phyloP scores from a whole-genome alignment of 2,888 invertebrate species.

The Tipula lateralis region DNA sequence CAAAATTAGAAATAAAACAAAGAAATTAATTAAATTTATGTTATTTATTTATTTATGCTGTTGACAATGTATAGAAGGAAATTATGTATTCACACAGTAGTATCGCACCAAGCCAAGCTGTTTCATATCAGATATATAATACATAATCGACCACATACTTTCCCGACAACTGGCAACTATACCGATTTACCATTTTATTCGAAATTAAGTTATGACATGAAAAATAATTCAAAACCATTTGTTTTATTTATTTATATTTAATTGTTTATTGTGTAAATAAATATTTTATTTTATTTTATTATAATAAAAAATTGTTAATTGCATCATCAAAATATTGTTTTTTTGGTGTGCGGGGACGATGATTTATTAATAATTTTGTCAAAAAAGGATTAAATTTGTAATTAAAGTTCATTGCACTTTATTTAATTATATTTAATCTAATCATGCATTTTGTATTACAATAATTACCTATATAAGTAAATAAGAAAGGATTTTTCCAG shows the following conservation, averaged over 20 bases:
- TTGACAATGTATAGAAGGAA: neutral
- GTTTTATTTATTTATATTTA: neutral
- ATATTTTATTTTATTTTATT: too few species aligned
- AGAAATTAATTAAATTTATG: neutral
- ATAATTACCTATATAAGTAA: too few species aligned
- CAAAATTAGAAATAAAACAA: neutral
- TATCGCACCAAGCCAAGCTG: neutral
- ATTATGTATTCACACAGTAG: conserved; percentile 1
- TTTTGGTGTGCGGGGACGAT: neutral
- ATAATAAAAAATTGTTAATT: neutral
- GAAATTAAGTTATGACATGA: neutral
- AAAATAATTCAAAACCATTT: neutral
- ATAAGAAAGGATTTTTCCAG: too few species aligned
- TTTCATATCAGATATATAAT: neutral
- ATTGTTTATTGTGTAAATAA: neutral
- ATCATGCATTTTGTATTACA: too few species aligned
- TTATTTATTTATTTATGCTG: neutral
- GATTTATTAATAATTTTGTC: neutral
- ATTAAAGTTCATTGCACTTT: neutral
- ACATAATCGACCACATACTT: neutral
- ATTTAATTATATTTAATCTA: neutral
- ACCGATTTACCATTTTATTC: neutral
- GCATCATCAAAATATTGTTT: neutral
- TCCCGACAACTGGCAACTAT: neutral
- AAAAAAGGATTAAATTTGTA: neutral